Evolutionary conservation across 2,113 vertebrate species (phyloP), one percentile per base, ranked within the genome.

Genomic region (Porphyrio hochstetteri): DNA sequence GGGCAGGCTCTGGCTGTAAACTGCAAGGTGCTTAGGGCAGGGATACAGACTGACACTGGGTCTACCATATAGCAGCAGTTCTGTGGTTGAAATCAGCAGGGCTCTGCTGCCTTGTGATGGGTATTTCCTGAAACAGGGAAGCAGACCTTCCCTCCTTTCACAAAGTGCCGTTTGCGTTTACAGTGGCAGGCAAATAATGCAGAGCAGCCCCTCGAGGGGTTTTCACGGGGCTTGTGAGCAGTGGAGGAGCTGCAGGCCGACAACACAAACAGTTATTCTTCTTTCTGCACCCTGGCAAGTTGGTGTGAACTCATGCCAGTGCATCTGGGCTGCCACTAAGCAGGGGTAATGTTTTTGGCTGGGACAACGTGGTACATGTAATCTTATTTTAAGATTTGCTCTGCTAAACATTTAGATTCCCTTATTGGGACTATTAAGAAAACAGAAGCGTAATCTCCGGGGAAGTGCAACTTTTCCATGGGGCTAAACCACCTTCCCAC

Each of bases 391-490:
- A 79, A 86, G 87, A 46, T 82, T 93, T 61, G 52, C 60, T 75
- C 57, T 72, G 38, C 61, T 67, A 61, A 93, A 91, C 21, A 46
- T 80, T 82, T 48, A 79, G 35, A 92, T 88, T 94, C 63, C 77
- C 63, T 92, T 86, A 57, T 9, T 86, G 92, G 77, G 84, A 82
- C 67, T 75, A 57, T 1, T 82, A 71, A 88, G 80, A 79, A 96
- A 93, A 92, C 63, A 84, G 82, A 81, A 85, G 61, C 68, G 82
- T 88, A 50, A 75, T 83, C 86, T 94, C 80, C 46, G 55, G 80
- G 90, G 76, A 76, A 72, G 55, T 7, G 33, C 56, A 71, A 52
- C 57, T 48, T 87, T 87, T 84, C 63, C 67, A 67, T 35, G 35
- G 38, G 82, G 38, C 77, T 83, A 48, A 87, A 4, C 91, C 64